A percentile compares a stretch with the other conserved stretches of the same genome.
phyloP scores from a whole-genome alignment of 1,140 invertebrate species.

The Coptotermes formosanus region DNA sequence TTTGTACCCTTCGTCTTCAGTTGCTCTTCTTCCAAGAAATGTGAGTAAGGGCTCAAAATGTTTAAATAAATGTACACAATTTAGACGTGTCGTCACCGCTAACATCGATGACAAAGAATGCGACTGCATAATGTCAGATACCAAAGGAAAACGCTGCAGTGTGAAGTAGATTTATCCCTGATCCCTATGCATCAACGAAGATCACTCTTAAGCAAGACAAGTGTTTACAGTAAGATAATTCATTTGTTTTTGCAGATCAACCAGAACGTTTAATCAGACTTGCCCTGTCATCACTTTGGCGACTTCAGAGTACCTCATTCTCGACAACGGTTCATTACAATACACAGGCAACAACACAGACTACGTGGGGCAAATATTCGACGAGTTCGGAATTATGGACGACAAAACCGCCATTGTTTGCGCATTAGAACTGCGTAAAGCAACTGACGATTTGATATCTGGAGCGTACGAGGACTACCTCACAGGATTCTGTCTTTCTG shows the following conservation, averaged over 20 bases:
- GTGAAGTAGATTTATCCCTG: too few relatives aligned
- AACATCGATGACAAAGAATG: too few relatives aligned
- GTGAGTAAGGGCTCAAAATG: too few relatives aligned
- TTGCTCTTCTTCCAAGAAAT: too few relatives aligned
- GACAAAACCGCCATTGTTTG: neutral
- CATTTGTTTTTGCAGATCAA: neutral
- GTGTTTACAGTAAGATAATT: too few relatives aligned
- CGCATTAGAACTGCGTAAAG: neutral
- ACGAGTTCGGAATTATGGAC: neutral
- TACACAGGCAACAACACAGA: neutral
- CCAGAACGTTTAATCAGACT: neutral
- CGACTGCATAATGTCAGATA: too few relatives aligned
- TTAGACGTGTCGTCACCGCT: too few relatives aligned
- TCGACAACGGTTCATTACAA: neutral
- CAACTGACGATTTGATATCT: neutral
- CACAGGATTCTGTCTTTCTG: slow-evolving; percentile 42
- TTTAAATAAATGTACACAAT: too few relatives aligned
- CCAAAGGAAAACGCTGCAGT: too few relatives aligned
- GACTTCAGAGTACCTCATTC: neutral
- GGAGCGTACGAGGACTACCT: slow-evolving; percentile 39
- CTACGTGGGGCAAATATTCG: neutral
- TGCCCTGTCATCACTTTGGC: neutral
- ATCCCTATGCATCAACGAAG: too few relatives aligned
- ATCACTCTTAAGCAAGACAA: too few relatives aligned
- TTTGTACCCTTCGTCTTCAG: too few relatives aligned